Percentiles rank a stretch among this genome's conserved stretches.
Conservation (phyloP, 2,797 vertebrate species). For the Hipposideros larvatus region DNA sequence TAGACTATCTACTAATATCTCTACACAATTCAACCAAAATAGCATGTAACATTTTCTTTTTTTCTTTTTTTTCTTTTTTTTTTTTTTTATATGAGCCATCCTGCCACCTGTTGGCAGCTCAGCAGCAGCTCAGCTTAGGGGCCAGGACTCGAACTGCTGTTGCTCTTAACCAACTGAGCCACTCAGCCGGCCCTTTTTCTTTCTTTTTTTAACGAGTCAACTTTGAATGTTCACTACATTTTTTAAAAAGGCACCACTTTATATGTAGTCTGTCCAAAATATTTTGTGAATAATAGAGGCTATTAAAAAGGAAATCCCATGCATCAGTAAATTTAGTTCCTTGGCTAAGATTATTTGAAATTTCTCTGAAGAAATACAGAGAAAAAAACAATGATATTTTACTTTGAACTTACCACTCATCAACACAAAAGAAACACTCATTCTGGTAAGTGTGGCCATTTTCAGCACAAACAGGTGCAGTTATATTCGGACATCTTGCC, state of each 20-base stretch:
- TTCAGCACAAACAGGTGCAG: constrained; percentile 39
- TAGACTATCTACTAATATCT: not conserved
- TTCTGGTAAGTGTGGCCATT: constrained; percentile 63
- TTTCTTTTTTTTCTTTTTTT: not conserved
- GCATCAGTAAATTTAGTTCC: not conserved
- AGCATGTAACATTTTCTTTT: not conserved
- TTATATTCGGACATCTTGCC: constrained; percentile 22
- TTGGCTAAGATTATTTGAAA: constrained; percentile 26
- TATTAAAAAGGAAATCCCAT: not conserved
- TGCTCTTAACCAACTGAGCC: too few relatives aligned
- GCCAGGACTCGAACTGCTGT: too few relatives aligned
- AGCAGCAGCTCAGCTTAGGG: too few relatives aligned
- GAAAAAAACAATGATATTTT: not conserved
- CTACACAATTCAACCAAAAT: not conserved
- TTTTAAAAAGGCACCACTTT: not conserved
- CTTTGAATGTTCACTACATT: not conserved
- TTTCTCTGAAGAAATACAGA: not conserved
- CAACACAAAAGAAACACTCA: constrained; percentile 71
- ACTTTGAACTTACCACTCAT: constrained; percentile 67
- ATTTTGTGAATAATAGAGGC: not conserved
- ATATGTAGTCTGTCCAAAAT: not conserved
- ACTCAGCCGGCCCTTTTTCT: not conserved
- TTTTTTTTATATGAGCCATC: too few relatives aligned
- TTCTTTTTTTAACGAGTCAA: not conserved
- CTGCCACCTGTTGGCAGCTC: too few relatives aligned